These are phyloP conservation scores for Conus betulinus DNA, from an alignment of 1,140 invertebrate species.

Conservation along the genomic window DNA sequence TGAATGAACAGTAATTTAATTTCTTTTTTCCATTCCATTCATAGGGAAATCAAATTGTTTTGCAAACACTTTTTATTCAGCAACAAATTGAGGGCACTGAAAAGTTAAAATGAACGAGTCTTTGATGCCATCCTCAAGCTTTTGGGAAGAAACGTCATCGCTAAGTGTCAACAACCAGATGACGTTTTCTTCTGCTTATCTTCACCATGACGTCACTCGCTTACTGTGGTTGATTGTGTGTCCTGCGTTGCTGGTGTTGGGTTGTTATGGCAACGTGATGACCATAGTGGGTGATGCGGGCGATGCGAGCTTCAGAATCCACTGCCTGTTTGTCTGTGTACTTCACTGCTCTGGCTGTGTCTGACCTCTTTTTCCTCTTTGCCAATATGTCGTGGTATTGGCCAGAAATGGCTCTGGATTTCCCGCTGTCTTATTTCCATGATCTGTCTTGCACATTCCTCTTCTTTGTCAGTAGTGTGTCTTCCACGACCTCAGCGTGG, in stretches of 20 bases:
- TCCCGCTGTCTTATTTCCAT: constrained; percentile 45
- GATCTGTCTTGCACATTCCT: constrained; percentile 46
- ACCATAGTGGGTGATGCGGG: constrained; percentile 39
- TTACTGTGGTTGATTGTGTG: neutral
- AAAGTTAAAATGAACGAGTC: no score
- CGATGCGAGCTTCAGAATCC: neutral
- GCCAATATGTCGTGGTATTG: constrained; percentile 50
- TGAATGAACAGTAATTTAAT: no score
- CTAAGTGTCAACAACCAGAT: no score
- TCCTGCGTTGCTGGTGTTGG: constrained; percentile 37
- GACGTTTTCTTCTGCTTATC: no score
- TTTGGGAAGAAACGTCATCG: no score
- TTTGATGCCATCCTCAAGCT: no score
- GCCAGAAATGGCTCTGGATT: constrained; percentile 46
- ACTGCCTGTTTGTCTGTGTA: constrained; percentile 43
- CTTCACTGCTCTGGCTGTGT: constrained; percentile 44
- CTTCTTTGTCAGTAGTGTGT: constrained; percentile 46
- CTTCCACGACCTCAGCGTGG: constrained; percentile 51
- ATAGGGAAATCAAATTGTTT: no score
- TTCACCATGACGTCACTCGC: no score
- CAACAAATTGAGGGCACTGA: no score
- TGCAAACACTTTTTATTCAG: no score
- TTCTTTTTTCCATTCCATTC: no score
- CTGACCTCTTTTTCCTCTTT: constrained; percentile 48
- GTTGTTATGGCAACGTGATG: constrained; percentile 43